Base-by-base conservation (phyloP, 1,140 invertebrate species). In the Musca vetustissima region DNA sequence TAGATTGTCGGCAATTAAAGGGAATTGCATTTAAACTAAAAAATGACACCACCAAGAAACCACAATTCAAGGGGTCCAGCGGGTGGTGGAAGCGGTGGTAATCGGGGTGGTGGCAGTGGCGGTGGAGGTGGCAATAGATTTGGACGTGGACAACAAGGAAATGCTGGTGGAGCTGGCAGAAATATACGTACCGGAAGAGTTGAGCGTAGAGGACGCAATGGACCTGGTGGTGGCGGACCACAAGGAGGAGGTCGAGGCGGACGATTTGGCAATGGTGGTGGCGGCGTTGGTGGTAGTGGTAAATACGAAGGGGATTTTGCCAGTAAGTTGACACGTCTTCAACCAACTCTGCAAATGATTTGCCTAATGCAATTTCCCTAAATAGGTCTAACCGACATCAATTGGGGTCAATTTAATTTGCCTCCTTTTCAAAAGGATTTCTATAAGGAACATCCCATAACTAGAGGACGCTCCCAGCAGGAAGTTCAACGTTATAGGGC, bases 401-500 rank as follows among this genome's bases (percentile, higher is more conserved):
- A 78, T 64, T 78, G 76, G 76, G 66, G 70, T 2, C 81, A 89
- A 15, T 86, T 89, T 71, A 87, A 87, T 59, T 82, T 97, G 11
- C 87, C 89, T 69, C 92, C 93, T 3, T 96, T 98, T 82, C 92
- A 96, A 79, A 97, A 97, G 83, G 89, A 97, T 80, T 97, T 98
- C 74, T 98, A 98, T 79, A 85, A 90, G 25, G 93, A 95, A 71
- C 90, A 93, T 76, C 86, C 89, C 1, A 85, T 87, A 75, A 90
- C 94, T 1, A 76, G 88, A 1, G 88, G 85, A 68, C 87, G 91
- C 74, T 88, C 90, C 36, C 84, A 87, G 36, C 86, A 88, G 71
- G 94, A 96, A 77, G 88, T 96, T 19, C 89, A 93, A 66, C 83
- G 86, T 47, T 96, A 88, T 77, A 86, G 91, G 71, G 84, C 85